Evolutionary conservation across 2,113 vertebrate species (phyloP).

Genomic region (Thymallus thymallus): DNA sequence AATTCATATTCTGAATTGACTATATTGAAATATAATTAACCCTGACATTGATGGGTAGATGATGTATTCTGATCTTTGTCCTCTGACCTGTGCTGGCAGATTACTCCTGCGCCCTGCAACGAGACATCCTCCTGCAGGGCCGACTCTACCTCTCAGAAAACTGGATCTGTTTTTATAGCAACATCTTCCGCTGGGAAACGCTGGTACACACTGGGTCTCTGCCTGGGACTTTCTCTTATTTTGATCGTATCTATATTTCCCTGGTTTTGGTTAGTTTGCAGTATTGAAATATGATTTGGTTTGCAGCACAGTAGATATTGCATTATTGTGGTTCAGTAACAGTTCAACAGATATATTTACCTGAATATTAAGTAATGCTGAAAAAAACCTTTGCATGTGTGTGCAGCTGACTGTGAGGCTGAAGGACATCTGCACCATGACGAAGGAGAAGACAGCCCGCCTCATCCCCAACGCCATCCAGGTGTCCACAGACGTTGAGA

Average conservation of each 20-base stretch:
- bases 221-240: background rate
- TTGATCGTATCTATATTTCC: background rate
- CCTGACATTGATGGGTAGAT: too few species aligned
- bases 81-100: conserved; percentile 70
- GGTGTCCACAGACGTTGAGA: conserved; percentile 97
- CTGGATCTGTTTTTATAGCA: conserved; percentile 99
- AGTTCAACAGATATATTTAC: too few species aligned
- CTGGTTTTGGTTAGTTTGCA: background rate
- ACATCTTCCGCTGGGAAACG: conserved; percentile 99
- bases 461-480: conserved; percentile 99
- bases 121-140: conserved; percentile 98
- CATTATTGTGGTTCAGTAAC: too few species aligned
- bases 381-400: background rate
- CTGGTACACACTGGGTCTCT: conserved; percentile 74
- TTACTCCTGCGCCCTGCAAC: conserved; percentile 97
- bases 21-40: background rate
- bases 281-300: background rate
- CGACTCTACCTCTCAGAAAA: conserved; percentile 99
- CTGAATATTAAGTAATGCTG: too few species aligned
- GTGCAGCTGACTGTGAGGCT: conserved; percentile 91
- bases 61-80: conserved; percentile 1
- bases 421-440: conserved; percentile 99
- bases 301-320: too few species aligned
- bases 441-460: conserved; percentile 97
- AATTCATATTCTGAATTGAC: background rate